phyloP scores from a whole-genome alignment of 2,888 invertebrate species.

The Orthosia gracilis region DNA sequence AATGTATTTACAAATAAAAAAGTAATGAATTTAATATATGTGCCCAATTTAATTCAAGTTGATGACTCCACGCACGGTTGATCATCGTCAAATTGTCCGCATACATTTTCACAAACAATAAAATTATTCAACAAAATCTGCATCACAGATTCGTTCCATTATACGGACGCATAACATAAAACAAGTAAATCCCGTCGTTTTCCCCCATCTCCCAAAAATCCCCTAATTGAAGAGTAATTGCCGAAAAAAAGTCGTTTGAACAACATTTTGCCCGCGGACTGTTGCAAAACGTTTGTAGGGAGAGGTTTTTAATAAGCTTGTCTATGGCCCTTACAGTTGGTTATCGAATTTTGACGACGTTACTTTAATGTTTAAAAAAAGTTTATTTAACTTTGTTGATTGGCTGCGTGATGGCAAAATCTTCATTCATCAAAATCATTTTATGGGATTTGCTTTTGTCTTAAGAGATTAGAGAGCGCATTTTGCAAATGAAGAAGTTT shows the following conservation, averaged over 20 bases:
- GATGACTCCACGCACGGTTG: background rate
- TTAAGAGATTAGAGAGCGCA: background rate
- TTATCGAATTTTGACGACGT: conserved; percentile 50
- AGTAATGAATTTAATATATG: background rate
- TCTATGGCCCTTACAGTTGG: conserved; percentile 42
- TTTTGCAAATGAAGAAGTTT: background rate
- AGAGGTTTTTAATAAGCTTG: conserved; percentile 61
- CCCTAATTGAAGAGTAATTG: conserved; percentile 67
- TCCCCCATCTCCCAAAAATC: conserved; percentile 51
- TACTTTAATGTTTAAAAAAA: conserved; percentile 33
- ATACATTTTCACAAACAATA: conserved; percentile 29
- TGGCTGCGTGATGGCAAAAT: conserved; percentile 17
- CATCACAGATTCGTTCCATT: conserved; percentile 50
- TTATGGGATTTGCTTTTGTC: conserved; percentile 19
- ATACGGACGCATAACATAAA: conserved; percentile 56
- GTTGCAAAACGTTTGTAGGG: conserved; percentile 49
- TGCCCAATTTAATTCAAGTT: background rate
- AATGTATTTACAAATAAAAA: background rate
- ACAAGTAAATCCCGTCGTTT: conserved; percentile 55
- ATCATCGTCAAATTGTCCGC: conserved; percentile 27
- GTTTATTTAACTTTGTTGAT: conserved; percentile 58
- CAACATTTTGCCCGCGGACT: conserved; percentile 53
- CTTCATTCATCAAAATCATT: no score
- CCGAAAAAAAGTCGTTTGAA: conserved; percentile 65
- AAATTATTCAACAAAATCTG: conserved; percentile 43